These are phyloP conservation scores for Stenchaetothrips biformis DNA, from an alignment of 2,888 invertebrate genomes.

Conservation along the genomic window DNA sequence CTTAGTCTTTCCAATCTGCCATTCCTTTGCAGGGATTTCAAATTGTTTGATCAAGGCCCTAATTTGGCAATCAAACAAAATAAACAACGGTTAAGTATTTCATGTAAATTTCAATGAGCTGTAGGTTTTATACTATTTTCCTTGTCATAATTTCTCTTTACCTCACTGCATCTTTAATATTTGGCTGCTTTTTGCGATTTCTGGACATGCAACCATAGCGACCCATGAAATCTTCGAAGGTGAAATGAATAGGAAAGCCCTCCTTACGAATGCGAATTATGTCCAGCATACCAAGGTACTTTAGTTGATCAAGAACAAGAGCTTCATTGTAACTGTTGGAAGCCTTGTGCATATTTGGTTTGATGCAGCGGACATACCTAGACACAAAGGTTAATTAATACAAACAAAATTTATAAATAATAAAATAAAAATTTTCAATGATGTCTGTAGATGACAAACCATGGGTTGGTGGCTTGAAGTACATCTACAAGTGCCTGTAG, in stretches of 20 bases:
- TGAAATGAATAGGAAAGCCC: constrained; percentile 82
- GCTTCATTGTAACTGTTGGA: constrained; percentile 73
- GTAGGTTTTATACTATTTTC: neutral
- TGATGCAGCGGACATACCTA: constrained; percentile 87
- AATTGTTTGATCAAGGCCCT: constrained; percentile 57
- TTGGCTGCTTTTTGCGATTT: constrained; percentile 44
- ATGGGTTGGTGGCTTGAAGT: constrained; percentile 81
- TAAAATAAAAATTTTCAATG: constrained; percentile 32
- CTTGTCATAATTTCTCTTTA: constrained; percentile 34
- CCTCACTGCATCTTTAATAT: constrained; percentile 45
- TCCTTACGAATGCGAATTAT: constrained; percentile 86
- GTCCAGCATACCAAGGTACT: constrained; percentile 88
- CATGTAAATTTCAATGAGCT: constrained; percentile 36
- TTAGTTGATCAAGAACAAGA: constrained; percentile 78
- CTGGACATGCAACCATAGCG: constrained; percentile 68
- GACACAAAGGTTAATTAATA: constrained; percentile 33
- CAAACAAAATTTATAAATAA: neutral
- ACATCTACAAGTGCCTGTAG: constrained; percentile 84
- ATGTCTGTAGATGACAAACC: constrained; percentile 55
- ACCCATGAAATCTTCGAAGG: constrained; percentile 66
- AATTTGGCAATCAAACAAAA: constrained; percentile 13
- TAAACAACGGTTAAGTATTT: constrained; percentile 26
- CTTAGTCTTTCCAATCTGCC: constrained; percentile 84
- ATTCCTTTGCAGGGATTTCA: constrained; percentile 67
- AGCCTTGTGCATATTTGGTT: constrained; percentile 80